Conservation (phyloP, 53 echinoderm and acorn worm genomes). For the Holothuria scabra region DNA sequence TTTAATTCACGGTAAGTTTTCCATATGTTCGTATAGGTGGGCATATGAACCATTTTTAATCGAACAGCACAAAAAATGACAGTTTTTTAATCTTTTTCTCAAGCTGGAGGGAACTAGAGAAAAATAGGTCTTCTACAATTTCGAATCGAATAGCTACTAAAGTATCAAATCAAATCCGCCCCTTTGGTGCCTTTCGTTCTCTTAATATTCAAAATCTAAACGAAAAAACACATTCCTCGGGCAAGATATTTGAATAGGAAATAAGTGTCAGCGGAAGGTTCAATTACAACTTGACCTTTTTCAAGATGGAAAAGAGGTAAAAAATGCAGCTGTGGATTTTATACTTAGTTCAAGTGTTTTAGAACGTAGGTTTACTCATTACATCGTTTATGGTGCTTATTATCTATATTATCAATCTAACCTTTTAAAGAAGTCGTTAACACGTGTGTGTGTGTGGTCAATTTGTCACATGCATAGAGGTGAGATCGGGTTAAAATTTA, state of each 20-base stretch:
- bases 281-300: slow-evolving; percentile 37
- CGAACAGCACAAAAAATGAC: too few species aligned
- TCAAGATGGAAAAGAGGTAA: not conserved
- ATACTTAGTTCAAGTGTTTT: slow-evolving; percentile 14
- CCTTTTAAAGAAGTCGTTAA: too few species aligned
- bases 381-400: too few species aligned
- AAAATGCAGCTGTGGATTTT: not conserved
- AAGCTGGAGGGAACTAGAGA: slow-evolving; percentile 8
- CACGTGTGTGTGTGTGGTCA: too few species aligned
- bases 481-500: too few species aligned
- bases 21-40: too few species aligned
- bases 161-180: slow-evolving; percentile 38
- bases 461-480: too few species aligned
- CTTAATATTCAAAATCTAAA: slow-evolving; percentile 24
- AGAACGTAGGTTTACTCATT: not conserved
- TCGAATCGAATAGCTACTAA: not conserved
- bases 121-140: slow-evolving; percentile 29
- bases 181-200: slow-evolving; percentile 13
- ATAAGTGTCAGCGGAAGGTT: not conserved
- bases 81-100: not conserved
- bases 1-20: too few species aligned
- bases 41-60: too few species aligned
- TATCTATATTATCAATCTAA: too few species aligned
- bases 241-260: not conserved
- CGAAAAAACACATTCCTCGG: slow-evolving; percentile 19